phyloP scores from a whole-genome alignment of 2,888 invertebrate species.

The Physocephala rufipes region DNA sequence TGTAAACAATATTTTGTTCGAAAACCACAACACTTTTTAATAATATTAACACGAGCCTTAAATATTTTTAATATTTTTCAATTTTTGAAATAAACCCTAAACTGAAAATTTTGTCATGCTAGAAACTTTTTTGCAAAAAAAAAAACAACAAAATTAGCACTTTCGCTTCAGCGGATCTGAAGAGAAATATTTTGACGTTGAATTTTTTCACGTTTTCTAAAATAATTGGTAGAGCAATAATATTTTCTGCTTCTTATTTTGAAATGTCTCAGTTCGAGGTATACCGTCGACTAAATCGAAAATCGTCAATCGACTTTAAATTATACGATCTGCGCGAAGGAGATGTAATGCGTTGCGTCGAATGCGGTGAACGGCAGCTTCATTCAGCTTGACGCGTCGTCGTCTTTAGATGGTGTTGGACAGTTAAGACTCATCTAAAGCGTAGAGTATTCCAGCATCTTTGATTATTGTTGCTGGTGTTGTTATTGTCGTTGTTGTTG shows the following conservation, averaged over 20 bases:
- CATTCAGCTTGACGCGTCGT: neutral
- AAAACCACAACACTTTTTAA: too few relatives aligned
- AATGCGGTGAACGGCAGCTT: slow-evolving; percentile 8
- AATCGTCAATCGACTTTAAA: slow-evolving; percentile 56
- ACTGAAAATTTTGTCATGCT: neutral
- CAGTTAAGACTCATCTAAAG: neutral
- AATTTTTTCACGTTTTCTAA: neutral
- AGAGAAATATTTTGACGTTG: neutral
- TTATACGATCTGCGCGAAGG: slow-evolving; percentile 49
- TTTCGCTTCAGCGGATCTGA: neutral
- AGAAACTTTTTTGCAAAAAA: neutral
- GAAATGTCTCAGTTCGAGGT: slow-evolving; percentile 57
- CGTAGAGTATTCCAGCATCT: neutral
- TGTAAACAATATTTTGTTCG: too few relatives aligned
- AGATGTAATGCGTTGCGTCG: slow-evolving; percentile 12
- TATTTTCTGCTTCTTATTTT: too few relatives aligned
- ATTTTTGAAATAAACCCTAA: too few relatives aligned
- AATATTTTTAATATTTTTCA: too few relatives aligned
- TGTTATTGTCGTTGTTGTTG: neutral
- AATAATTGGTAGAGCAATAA: slow-evolving; percentile 14
- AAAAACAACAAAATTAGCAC: neutral
- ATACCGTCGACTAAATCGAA: slow-evolving; percentile 59
- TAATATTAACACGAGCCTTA: too few relatives aligned
- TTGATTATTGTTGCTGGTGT: neutral
- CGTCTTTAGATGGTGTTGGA: neutral